phyloP scores from a whole-genome alignment of 2,113 vertebrate genomes.

The Petroica traversi region DNA sequence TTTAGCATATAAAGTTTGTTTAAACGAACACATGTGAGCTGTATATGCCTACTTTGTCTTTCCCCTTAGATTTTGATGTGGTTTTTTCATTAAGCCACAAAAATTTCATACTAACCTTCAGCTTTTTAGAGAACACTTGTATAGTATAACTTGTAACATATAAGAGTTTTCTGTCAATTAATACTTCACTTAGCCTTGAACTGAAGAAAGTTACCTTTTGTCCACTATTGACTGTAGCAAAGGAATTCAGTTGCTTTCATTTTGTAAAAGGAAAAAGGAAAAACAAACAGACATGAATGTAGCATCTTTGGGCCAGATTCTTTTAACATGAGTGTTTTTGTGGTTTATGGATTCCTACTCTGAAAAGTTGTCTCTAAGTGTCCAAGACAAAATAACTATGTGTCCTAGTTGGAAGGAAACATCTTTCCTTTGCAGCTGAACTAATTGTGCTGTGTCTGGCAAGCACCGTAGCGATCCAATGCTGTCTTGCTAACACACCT shows the following conservation, averaged over 20 bases:
- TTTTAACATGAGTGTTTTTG: conserved; percentile 49
- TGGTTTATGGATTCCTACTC: conserved; percentile 37
- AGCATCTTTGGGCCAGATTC: conserved; percentile 27
- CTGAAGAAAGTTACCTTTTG: background rate
- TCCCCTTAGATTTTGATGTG: background rate
- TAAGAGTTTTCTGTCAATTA: background rate
- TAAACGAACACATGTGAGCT: background rate
- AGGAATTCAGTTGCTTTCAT: background rate
- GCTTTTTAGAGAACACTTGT: background rate
- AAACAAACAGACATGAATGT: background rate
- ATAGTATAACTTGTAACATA: background rate
- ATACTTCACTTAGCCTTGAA: background rate
- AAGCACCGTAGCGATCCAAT: background rate
- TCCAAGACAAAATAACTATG: conserved; percentile 49
- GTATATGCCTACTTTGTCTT: background rate
- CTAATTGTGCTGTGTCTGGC: background rate
- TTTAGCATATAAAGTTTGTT: background rate
- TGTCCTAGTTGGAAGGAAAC: conserved; percentile 54
- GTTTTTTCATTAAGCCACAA: background rate
- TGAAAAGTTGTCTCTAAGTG: conserved; percentile 14
- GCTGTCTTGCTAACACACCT: background rate
- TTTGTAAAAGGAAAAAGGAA: background rate
- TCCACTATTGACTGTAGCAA: background rate
- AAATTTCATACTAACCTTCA: background rate
- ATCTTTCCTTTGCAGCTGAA: conserved; percentile 16